These are phyloP conservation scores for Temnothorax rugatulus DNA, from an alignment of 2,888 invertebrate species.

Conservation along the genomic window DNA sequence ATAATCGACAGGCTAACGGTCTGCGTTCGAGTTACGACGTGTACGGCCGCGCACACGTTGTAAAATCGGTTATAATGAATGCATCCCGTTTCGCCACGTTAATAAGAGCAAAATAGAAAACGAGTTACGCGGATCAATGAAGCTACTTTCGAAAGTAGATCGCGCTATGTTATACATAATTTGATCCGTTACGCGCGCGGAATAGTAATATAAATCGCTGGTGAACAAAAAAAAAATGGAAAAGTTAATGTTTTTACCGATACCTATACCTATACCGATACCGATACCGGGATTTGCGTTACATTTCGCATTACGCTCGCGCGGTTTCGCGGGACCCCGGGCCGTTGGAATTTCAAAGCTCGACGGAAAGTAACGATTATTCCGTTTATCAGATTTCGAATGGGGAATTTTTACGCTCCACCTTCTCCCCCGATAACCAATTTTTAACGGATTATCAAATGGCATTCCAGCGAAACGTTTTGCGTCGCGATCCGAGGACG, in stretches of 20 bases:
- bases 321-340: background rate
- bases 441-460: conserved; percentile 39
- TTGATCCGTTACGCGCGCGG: conserved; percentile 16
- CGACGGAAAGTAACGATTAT: conserved; percentile 31
- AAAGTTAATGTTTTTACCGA: conserved; percentile 9
- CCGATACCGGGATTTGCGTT: background rate
- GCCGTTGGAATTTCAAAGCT: conserved; percentile 16
- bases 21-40: conserved; percentile 43
- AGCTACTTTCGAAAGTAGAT: conserved; percentile 14
- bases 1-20: conserved; percentile 68
- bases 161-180: conserved; percentile 16
- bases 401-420: conserved; percentile 19
- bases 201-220: conserved; percentile 1
- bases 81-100: conserved; percentile 54
- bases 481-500: conserved; percentile 2
- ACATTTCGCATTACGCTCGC: conserved; percentile 2
- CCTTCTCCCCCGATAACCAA: conserved; percentile 17
- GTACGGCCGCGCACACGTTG: conserved; percentile 22
- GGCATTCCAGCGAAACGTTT: conserved; percentile 17
- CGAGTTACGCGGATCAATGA: conserved; percentile 19
- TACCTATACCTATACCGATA: background rate
- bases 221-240: background rate
- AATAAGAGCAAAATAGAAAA: conserved; percentile 22
- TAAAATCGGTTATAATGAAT: conserved; percentile 51
- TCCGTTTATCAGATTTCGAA: conserved; percentile 25